phyloP scores from a whole-genome alignment of 2,888 invertebrate genomes.

The Meliscaeva auricollis region DNA sequence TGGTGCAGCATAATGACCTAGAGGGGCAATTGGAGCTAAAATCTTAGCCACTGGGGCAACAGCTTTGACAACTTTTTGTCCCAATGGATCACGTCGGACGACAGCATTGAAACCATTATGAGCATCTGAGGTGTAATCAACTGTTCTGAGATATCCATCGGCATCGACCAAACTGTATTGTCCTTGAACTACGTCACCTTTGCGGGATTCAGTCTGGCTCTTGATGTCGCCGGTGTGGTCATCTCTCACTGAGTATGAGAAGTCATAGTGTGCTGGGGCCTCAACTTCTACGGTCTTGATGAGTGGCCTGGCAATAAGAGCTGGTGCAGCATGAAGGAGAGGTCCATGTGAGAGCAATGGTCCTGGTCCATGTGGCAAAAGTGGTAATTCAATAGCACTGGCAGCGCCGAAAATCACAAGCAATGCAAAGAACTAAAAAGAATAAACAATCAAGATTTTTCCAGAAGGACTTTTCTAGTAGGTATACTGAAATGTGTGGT shows the following conservation, averaged over 20 bases:
- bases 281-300: conserved; percentile 81
- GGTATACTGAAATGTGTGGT: background rate
- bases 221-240: conserved; percentile 85
- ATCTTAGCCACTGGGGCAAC: conserved; percentile 82
- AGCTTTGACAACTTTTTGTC: conserved; percentile 82
- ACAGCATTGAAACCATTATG: conserved; percentile 86
- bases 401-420: conserved; percentile 23
- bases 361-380: conserved; percentile 18
- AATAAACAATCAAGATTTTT: background rate
- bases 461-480: background rate
- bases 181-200: conserved; percentile 85
- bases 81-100: conserved; percentile 85
- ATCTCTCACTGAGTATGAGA: conserved; percentile 85
- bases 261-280: conserved; percentile 85
- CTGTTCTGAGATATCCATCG: conserved; percentile 85
- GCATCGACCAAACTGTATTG: conserved; percentile 85
- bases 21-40: conserved; percentile 78
- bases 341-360: conserved; percentile 55
- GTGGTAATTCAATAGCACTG: conserved; percentile 80
- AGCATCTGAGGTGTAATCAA: conserved; percentile 86
- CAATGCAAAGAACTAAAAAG: conserved; percentile 1
- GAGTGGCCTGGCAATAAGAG: conserved; percentile 78
- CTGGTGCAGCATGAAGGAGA: conserved; percentile 77
- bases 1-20: conserved; percentile 80
- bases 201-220: conserved; percentile 85